These are phyloP conservation scores for Epiblema foenella DNA, from an alignment of 2,888 invertebrate species.

Conservation along the genomic window DNA sequence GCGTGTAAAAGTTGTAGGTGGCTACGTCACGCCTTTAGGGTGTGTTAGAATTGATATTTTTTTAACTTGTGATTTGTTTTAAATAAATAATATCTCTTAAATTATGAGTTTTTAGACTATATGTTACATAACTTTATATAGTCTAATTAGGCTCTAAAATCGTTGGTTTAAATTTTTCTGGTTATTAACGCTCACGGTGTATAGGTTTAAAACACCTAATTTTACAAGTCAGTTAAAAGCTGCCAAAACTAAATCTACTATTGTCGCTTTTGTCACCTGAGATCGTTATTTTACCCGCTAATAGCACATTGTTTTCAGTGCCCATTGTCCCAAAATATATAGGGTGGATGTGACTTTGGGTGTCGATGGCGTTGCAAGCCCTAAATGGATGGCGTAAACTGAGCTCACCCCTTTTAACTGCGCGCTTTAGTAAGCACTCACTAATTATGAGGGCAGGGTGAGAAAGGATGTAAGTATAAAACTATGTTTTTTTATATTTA, in stretches of 20 bases:
- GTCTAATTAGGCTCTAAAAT: too few species aligned
- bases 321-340: background rate
- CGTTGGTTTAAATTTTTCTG: too few species aligned
- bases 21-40: too few species aligned
- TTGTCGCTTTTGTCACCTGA: conserved; percentile 32
- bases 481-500: background rate
- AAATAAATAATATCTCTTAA: too few species aligned
- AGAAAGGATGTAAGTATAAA: conserved; percentile 54
- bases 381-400: conserved; percentile 59
- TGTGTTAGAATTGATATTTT: too few species aligned
- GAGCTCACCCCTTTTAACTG: conserved; percentile 79
- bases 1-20: too few species aligned
- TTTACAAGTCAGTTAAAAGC: background rate
- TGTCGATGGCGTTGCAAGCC: conserved; percentile 44
- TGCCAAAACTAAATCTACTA: conserved; percentile 1
- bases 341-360: background rate
- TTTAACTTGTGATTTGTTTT: too few species aligned
- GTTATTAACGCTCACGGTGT: too few species aligned
- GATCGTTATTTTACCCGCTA: conserved; percentile 29
- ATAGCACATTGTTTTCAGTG: conserved; percentile 9
- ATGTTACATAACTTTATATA: too few species aligned
- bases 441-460: conserved; percentile 66
- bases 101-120: too few species aligned
- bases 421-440: conserved; percentile 68
- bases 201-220: too few species aligned